Evolutionary conservation across 2,113 vertebrate genomes (phyloP), one percentile per base, ranked within the genome.

Genomic region (Echinops telfairi): DNA sequence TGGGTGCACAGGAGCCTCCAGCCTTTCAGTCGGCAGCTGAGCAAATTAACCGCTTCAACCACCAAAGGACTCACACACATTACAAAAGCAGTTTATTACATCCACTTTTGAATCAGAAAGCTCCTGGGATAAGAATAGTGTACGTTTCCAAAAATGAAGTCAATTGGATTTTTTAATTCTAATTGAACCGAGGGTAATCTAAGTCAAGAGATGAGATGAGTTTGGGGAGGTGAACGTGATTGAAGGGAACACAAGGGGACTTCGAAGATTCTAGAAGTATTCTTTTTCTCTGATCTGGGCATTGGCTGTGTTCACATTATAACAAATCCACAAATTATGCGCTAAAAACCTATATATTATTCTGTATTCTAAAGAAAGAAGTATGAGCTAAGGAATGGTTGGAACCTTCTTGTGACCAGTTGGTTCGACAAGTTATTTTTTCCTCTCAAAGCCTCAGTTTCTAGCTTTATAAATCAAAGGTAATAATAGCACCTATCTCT

Each of bases 231-330:
- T 2, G 12, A 6, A 1, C 16, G 9, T 25, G 25, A n/a, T 1
- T 38, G 14, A 20, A 38, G 10, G 12, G 6, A 68, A 8, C n/a
- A 22, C 0, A 0, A 8, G 17, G 68, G 10, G 20, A 31, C 6
- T 31, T 15, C 0, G 22, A 68, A 22, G 11, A 38, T 33, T 81
- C 20, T 64, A 0, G 12, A 73, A 88, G 31, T 40, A 0, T 27
- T 81, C 17, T 22, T 0, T 60, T n/a, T 83, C 40, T 20, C 70
- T 43, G 9, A 76, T 23, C 12, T 57, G 53, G 60, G 29, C 57
- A 20, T 36, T 64, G 12, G 11, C 0, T 68, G 4, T 53, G 36
- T 23, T 66, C n/a, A 43, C 23, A 1, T 57, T 16, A 12, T n/a
- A 23, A 70, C 38, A 60, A 93, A 60, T 86, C 70, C 12, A 53